phyloP scores from a whole-genome alignment of 2,113 vertebrate species.

The Charina bottae region DNA sequence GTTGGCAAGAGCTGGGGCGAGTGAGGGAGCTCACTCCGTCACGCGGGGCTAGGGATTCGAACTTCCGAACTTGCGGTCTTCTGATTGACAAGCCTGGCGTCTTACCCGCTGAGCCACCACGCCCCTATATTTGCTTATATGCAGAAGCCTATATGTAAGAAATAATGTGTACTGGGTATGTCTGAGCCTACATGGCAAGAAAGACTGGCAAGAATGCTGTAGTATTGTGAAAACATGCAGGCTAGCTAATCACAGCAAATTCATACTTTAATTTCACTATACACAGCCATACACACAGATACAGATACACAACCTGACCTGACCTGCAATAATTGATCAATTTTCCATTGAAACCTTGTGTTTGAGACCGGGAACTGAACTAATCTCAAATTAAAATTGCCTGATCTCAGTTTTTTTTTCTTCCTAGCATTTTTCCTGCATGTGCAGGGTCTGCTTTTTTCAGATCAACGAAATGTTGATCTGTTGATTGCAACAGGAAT shows the following conservation, averaged over 20 bases:
- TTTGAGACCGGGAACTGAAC: background rate
- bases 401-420: background rate
- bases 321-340: background rate
- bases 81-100: too few relatives aligned
- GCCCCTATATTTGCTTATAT: background rate
- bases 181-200: background rate
- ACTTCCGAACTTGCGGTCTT: too few relatives aligned
- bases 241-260: background rate
- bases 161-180: background rate
- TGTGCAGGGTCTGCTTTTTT: too few relatives aligned
- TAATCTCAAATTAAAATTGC: background rate
- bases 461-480: too few relatives aligned
- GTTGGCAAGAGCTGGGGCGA: too few relatives aligned
- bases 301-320: background rate
- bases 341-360: background rate
- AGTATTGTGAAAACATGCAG: background rate
- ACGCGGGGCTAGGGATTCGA: too few relatives aligned
- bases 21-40: too few relatives aligned
- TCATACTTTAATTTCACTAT: background rate
- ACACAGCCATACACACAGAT: background rate
- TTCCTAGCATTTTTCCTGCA: too few relatives aligned
- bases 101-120: too few relatives aligned
- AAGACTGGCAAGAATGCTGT: background rate
- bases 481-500: too few relatives aligned
- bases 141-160: background rate